A percentile compares a stretch with the other conserved stretches of the same genome.
Evolutionary conservation across 2,888 invertebrate genomes (phyloP).

Genomic region (Cancer borealis): DNA sequence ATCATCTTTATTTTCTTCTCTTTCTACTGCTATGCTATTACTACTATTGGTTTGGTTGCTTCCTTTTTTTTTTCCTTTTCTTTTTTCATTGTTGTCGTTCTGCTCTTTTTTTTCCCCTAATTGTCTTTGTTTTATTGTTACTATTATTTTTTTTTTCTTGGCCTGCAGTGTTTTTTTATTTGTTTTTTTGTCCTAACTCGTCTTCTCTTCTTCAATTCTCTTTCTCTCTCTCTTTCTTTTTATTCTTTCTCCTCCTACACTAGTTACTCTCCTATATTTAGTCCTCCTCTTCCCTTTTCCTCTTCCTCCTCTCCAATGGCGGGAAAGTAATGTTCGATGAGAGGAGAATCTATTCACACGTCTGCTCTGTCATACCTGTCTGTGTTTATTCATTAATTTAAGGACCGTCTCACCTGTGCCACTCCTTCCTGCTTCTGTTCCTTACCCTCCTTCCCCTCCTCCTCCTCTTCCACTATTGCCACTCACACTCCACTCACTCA

Average conservation of each 20-base stretch:
- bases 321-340: not conserved
- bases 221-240: not conserved
- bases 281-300: not conserved
- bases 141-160: not conserved
- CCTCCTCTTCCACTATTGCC: slow-evolving; percentile 14
- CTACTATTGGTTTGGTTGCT: not conserved
- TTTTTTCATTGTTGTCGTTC: not conserved
- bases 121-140: not conserved
- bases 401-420: not conserved
- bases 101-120: too few relatives aligned
- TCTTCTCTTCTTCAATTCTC: not conserved
- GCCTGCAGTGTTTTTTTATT: not conserved
- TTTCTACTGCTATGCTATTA: too few relatives aligned
- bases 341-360: not conserved
- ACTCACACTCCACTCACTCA: slow-evolving; percentile 22
- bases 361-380: not conserved
- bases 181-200: not conserved
- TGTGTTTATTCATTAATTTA: not conserved
- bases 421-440: not conserved
- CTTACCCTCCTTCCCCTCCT: not conserved
- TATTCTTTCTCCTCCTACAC: not conserved
- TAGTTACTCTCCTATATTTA: not conserved
- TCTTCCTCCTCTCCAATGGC: not conserved
- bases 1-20: too few relatives aligned
- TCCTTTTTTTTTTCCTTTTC: not conserved